Evolutionary conservation across 2,113 vertebrate species (phyloP).

Genomic region (Peromyscus maniculatus): DNA sequence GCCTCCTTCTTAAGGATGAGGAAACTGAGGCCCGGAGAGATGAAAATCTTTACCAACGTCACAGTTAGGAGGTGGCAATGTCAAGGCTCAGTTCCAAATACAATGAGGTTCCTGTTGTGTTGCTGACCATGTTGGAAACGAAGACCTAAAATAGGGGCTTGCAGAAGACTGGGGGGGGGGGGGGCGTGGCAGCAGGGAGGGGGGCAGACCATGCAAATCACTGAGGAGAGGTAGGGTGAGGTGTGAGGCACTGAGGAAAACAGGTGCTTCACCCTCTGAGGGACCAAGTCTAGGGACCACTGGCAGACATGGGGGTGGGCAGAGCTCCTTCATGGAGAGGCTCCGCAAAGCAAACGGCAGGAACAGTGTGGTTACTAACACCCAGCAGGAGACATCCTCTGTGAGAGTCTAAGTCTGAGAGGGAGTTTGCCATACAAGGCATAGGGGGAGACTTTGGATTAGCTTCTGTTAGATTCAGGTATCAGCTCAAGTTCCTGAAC

Average conservation of each 20-base stretch:
- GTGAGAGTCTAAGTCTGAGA: background rate
- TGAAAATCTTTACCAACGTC: background rate
- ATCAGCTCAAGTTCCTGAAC: constrained; percentile 19
- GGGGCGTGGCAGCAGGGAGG: too few relatives aligned
- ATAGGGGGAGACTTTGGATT: background rate
- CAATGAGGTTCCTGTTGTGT: background rate
- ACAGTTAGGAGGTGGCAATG: background rate
- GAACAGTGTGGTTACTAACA: accelerated
- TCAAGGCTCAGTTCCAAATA: background rate
- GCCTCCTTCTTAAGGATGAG: background rate
- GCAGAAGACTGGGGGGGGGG: background rate
- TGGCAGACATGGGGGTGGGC: background rate
- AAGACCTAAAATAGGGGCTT: background rate
- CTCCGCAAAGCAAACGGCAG: accelerated
- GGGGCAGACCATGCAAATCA: background rate
- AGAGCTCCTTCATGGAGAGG: background rate
- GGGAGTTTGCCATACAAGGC: background rate
- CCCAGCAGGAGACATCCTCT: background rate
- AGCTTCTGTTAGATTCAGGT: background rate
- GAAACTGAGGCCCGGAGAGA: constrained; percentile 20
- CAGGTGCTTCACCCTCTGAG: background rate
- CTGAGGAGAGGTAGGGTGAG: background rate
- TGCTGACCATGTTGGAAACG: background rate
- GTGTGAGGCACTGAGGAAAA: background rate
- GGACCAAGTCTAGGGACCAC: background rate